Percentiles rank a stretch among this genome's conserved stretches.
These are phyloP conservation scores for Thunnus maccoyii DNA, from an alignment of 2,113 vertebrate species.

Conservation along the genomic window DNA sequence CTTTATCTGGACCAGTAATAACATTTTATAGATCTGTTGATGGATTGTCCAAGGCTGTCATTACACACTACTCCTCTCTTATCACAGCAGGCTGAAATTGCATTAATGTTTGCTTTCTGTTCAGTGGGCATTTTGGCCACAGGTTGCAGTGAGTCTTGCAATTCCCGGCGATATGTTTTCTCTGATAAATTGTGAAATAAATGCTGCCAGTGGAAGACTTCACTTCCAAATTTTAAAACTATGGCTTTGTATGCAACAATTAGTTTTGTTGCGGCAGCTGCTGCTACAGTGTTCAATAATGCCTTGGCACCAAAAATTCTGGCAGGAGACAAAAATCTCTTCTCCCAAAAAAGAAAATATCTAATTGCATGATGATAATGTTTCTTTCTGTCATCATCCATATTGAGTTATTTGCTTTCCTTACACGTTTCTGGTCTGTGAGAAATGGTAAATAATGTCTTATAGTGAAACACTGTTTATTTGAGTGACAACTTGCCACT, in stretches of 20 bases:
- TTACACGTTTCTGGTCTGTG: neutral
- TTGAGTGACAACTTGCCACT: conserved; percentile 15
- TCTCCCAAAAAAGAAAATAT: conserved; percentile 21
- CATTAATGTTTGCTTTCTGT: conserved; percentile 76
- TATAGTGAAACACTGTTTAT: conserved; percentile 2
- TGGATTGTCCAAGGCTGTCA: conserved; percentile 67
- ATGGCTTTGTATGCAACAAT: conserved; percentile 62
- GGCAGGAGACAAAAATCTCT: conserved; percentile 31
- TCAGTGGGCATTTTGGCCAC: conserved; percentile 53
- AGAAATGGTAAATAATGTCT: conserved; percentile 5
- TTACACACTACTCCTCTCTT: conserved; percentile 66
- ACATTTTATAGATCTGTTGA: conserved; percentile 85
- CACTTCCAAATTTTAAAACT: conserved; percentile 69
- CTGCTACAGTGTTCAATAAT: conserved; percentile 67
- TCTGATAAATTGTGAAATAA: conserved; percentile 72
- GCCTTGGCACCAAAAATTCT: conserved; percentile 66
- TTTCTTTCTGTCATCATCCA: conserved; percentile 17
- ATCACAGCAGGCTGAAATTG: conserved; percentile 67
- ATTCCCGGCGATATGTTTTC: conserved; percentile 59
- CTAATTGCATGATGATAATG: conserved; percentile 25
- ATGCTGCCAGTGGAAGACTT: conserved; percentile 55
- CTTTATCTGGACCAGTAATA: conserved; percentile 79
- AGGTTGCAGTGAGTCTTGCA: conserved; percentile 40
- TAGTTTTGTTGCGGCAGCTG: conserved; percentile 78
- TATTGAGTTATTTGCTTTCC: conserved; percentile 30